phyloP scores from a whole-genome alignment of 2,888 invertebrate species.

The Eupeodes luniger region DNA sequence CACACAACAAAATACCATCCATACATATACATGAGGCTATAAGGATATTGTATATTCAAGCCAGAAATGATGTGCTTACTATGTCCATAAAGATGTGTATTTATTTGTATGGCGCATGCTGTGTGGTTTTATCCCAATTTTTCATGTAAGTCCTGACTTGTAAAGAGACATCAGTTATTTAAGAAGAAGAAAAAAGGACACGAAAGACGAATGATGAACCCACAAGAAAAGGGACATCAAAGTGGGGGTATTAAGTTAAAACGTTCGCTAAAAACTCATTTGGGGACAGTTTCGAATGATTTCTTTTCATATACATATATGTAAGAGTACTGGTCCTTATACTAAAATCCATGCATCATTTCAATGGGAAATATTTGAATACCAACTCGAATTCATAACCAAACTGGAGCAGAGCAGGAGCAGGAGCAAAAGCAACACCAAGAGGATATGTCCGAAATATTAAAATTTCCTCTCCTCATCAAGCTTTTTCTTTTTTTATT shows the following conservation, averaged over 20 bases:
- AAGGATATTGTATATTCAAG: conserved; percentile 53
- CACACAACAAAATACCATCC: conserved; percentile 1
- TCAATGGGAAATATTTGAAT: conserved; percentile 14
- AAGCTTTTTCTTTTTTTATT: not conserved
- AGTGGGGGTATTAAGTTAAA: conserved; percentile 63
- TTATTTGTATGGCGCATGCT: conserved; percentile 4
- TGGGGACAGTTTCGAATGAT: conserved; percentile 63
- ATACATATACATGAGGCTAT: conserved; percentile 12
- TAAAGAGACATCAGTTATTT: conserved; percentile 35
- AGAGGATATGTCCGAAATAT: conserved; percentile 19
- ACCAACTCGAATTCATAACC: not conserved
- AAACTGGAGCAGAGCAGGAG: no score
- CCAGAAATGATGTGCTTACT: conserved; percentile 63
- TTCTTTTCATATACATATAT: not conserved
- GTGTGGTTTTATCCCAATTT: conserved; percentile 68
- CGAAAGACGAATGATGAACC: conserved; percentile 32
- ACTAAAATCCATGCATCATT: not conserved
- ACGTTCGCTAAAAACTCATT: conserved; percentile 69
- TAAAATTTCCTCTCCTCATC: conserved; percentile 27
- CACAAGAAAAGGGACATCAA: conserved; percentile 54
- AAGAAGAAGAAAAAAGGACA: conserved; percentile 9
- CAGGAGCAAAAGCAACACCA: not conserved
- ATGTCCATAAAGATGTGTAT: conserved; percentile 29
- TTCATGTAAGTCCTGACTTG: conserved; percentile 68
- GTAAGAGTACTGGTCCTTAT: not conserved